Base-by-base conservation (phyloP, 2,888 invertebrate species). In the Stomorhina lunata region DNA sequence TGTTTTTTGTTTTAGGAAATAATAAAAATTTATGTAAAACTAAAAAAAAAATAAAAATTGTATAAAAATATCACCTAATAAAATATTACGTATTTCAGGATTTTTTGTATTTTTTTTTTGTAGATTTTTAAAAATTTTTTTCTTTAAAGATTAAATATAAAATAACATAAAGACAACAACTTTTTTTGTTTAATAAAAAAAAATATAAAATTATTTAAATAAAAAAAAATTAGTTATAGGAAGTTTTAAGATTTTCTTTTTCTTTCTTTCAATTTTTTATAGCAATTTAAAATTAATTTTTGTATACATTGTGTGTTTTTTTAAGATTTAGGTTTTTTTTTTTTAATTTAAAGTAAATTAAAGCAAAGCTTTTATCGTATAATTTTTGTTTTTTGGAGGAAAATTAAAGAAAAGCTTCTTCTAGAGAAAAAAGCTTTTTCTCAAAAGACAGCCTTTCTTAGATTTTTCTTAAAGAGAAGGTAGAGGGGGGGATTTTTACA, bases 1-100 rank as follows among this genome's bases (percentile, higher is more conserved):
- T n/a, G n/a, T 68, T 77, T 77, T 80, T 81, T 59, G 63, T 32
- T 61, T 32, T 40, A 59, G 20, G 29, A 55, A 80, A 48, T 69
- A 77, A 77, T 61, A 77, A 59, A 57, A 73, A 84, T 89, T 50
- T 68, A 59, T 59, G 29, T 40, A 55, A 43, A 59, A 69, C 61
- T 57, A 76, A 57, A 88, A 89, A 89, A 87, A 89, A 88, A 89
- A 89, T 88, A 88, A 88, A 89, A 89, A 88, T 85, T 90, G 89
- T 90, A 89, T 90, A 89, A 89, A 88, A 89, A 89, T 86, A 86
- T 87, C 73, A 81, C 75, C 75, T 78, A 76, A 82, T 76, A 63
- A 75, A 79, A 78, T 55, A 55, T 75, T 82, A 75, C 77, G 87
- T 88, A 55, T 83, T 72, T 80, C 79, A 73, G 79, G 79, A 65